These are phyloP conservation scores for Meteorus colon DNA, from an alignment of 2,888 invertebrate genomes.

Conservation along the genomic window DNA sequence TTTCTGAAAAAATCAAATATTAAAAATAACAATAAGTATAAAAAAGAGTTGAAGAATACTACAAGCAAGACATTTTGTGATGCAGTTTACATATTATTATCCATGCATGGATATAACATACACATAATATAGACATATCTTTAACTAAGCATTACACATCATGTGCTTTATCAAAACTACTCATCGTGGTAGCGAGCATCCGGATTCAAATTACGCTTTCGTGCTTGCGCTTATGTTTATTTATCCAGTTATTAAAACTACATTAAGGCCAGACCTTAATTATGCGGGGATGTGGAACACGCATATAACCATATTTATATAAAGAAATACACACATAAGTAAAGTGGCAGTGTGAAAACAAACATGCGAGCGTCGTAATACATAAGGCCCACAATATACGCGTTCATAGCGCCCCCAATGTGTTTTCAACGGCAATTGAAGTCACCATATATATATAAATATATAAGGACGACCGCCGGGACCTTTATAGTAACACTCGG, in stretches of 20 bases:
- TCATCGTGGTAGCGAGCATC: slow-evolving; percentile 69
- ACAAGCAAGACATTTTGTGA: background rate
- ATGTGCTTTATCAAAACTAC: slow-evolving; percentile 69
- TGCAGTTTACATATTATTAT: background rate
- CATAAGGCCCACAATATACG: background rate
- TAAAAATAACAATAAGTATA: background rate
- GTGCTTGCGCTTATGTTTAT: slow-evolving; percentile 72
- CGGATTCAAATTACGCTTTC: slow-evolving; percentile 73
- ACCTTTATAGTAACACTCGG: background rate
- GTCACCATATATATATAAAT: background rate
- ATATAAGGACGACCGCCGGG: background rate
- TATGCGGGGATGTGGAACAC: slow-evolving; percentile 57
- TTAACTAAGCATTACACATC: slow-evolving; percentile 62
- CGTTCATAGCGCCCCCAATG: background rate
- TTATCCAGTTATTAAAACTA: slow-evolving; percentile 74
- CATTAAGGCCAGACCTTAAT: slow-evolving; percentile 67
- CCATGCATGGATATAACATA: slow-evolving; percentile 5
- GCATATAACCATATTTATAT: slow-evolving; percentile 44
- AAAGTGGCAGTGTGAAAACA: background rate
- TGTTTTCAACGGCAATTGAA: background rate
- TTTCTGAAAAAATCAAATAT: slow-evolving; percentile 7
- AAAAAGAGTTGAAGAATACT: slow-evolving; percentile 19
- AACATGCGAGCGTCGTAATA: background rate
- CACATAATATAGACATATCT: slow-evolving; percentile 51
- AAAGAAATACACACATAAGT: background rate